Conservation (phyloP, 2,113 vertebrate species). For the Thymallus thymallus region DNA sequence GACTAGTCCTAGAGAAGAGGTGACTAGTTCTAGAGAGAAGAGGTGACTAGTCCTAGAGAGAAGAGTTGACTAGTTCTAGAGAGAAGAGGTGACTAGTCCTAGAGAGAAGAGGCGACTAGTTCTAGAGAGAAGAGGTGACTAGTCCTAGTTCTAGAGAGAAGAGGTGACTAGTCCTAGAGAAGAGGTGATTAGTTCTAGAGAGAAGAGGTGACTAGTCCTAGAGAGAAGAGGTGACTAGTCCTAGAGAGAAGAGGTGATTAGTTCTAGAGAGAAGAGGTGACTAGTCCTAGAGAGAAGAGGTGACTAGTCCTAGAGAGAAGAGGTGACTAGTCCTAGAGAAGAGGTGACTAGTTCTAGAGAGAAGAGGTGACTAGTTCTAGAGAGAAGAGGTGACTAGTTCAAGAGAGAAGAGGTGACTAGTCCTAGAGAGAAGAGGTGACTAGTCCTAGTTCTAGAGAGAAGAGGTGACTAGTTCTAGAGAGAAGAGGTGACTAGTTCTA, state of each 20-base stretch:
- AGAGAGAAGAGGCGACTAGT: neutral
- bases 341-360: no score
- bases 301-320: slow-evolving; percentile 4
- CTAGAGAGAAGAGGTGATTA: neutral
- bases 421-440: neutral
- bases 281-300: neutral
- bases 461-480: neutral
- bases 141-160: no score
- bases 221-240: neutral
- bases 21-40: no score
- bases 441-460: no score
- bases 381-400: neutral
- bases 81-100: neutral
- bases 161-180: no score
- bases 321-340: no score
- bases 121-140: neutral
- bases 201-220: neutral
- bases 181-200: no score
- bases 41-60: neutral
- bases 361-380: neutral
- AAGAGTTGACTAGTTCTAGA: neutral
- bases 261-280: no score
- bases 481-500: neutral
- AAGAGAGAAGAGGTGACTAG: no score
- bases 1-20: no score